phyloP scores from a whole-genome alignment of 2,797 vertebrate species.

The Anguilla megastoma region DNA sequence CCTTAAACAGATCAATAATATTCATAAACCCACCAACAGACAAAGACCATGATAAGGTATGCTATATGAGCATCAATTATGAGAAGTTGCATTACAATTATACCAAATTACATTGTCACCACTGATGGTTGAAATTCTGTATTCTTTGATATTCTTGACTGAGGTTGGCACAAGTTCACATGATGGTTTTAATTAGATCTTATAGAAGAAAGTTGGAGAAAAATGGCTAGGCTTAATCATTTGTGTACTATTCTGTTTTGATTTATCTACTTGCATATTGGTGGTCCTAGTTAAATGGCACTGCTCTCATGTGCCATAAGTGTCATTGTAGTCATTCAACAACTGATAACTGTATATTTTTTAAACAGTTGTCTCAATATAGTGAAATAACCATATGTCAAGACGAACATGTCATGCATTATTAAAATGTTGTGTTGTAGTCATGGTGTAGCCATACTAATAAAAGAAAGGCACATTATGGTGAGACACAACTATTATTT shows the following conservation, averaged over 20 bases:
- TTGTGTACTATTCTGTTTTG: background rate
- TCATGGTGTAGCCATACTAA: background rate
- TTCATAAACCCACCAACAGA: background rate
- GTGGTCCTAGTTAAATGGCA: background rate
- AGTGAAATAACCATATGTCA: background rate
- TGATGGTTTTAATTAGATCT: background rate
- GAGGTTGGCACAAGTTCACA: background rate
- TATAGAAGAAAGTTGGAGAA: background rate
- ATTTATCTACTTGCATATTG: background rate
- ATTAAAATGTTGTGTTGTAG: background rate
- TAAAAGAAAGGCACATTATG: background rate
- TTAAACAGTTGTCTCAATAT: background rate
- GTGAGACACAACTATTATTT: background rate
- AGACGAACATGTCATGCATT: background rate
- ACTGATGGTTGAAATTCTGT: too few relatives aligned
- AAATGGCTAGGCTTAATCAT: background rate
- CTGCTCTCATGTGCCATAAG: background rate
- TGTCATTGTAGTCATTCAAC: background rate
- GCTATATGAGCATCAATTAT: too few relatives aligned
- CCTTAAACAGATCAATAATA: background rate
- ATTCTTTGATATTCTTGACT: background rate
- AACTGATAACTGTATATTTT: background rate
- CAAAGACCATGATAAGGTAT: too few relatives aligned
- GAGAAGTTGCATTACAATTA: too few relatives aligned
- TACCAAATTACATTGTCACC: too few relatives aligned